Base-by-base conservation (phyloP, 1,140 invertebrate species). In the Oryctes rhinoceros region DNA sequence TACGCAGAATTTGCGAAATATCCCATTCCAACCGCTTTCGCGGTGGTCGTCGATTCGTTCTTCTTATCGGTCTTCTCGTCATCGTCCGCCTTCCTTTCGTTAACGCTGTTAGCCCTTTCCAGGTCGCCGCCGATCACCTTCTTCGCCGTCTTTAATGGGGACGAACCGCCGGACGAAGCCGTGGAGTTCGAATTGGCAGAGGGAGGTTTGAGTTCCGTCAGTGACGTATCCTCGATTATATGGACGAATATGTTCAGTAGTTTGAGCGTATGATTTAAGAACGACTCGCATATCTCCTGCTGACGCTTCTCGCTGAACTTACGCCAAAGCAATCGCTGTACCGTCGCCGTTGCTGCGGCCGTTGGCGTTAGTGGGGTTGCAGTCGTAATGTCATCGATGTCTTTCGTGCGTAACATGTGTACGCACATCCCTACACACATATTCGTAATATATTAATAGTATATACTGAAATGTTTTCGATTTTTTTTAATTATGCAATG, bases 171-270 rank as follows among this genome's bases (percentile, higher is more conserved):
- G 2, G 88, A 79, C 5, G 84, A 79, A 11, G 89, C 86, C 35
- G n/a, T 18, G 11, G 35, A 2, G 7, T 15, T 24, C 11, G 90
- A 85, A 75, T 90, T 90, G 1, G 89, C 85, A 3, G 91, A 87
- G 2, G 89, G 87, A 9, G 91, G 85, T 79, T 90, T 90, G 83
- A 90, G 88, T 71, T 92, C 90, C 62, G 91, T 88, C 0, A 79
- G 90, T 90, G 67, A 92, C 11, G 35, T 88, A 78, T 96, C 94
- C 83, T 96, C 94, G 71, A 96, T 91, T 65, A 96, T 91, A 85
- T 95, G 93, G 20, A 92, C 91, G 84, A 94, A 92, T 65, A 95
- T 92, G 85, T 94, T 94, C 30, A 96, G 84, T 53, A 96, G 86
- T 85, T 93, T 92, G 48, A 93, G 85, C 0, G 94, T 89, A 81